Percentiles rank a stretch among this genome's conserved stretches.
phyloP scores from a whole-genome alignment of 1,140 invertebrate species.

The Drosophila suzukii region DNA sequence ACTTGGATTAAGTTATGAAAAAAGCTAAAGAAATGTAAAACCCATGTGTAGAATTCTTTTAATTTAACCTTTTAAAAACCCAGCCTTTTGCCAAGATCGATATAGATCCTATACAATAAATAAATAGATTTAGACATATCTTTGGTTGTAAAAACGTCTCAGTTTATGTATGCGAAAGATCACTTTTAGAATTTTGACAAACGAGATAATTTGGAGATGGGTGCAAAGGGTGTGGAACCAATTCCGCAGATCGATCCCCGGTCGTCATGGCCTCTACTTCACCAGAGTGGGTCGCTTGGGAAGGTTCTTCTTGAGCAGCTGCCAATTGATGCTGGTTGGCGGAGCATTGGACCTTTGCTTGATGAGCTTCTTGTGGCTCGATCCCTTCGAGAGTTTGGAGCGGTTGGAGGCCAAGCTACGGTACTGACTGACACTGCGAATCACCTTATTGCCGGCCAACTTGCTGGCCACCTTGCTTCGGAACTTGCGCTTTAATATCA shows the following conservation, averaged over 20 bases:
- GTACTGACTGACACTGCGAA: slow-evolving; percentile 62
- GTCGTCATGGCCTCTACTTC: background rate
- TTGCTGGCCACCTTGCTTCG: slow-evolving; percentile 17
- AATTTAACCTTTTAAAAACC: too few relatives aligned
- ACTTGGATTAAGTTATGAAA: too few relatives aligned
- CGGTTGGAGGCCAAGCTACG: slow-evolving; percentile 28
- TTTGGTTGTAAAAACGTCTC: background rate
- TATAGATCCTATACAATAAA: too few relatives aligned
- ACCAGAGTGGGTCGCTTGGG: slow-evolving; percentile 28
- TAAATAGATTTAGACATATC: background rate
- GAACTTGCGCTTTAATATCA: slow-evolving; percentile 56
- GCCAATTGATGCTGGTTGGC: slow-evolving; percentile 66
- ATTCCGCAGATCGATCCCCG: background rate
- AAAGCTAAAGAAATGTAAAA: too few relatives aligned
- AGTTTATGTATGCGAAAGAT: background rate
- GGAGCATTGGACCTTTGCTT: background rate
- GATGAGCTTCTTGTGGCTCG: slow-evolving; percentile 33
- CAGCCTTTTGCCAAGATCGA: too few relatives aligned
- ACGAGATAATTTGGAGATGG: background rate
- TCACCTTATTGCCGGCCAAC: slow-evolving; percentile 30
- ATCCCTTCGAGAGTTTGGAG: slow-evolving; percentile 34
- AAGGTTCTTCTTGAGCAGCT: slow-evolving; percentile 58
- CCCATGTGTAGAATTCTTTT: too few relatives aligned
- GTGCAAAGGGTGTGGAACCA: background rate
- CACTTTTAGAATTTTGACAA: slow-evolving; percentile 5